A percentile compares a stretch with the other conserved stretches of the same genome.
Conservation (phyloP, 2,888 invertebrate species). For the Carabus problematicus region DNA sequence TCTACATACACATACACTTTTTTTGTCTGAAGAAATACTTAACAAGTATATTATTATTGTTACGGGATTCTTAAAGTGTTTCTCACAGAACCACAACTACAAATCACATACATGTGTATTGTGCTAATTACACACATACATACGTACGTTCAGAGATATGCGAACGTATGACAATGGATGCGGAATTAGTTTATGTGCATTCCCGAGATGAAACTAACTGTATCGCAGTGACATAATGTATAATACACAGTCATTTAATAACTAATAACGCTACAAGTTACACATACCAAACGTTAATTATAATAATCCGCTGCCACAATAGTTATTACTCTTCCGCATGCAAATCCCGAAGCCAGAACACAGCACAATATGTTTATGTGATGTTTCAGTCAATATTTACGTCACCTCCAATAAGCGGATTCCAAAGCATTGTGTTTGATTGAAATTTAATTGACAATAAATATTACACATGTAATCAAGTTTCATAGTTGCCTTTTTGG, state of each 20-base stretch:
- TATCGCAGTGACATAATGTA: background rate
- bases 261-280: conserved; percentile 15
- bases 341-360: background rate
- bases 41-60: too few relatives aligned
- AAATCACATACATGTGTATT: too few relatives aligned
- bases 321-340: background rate
- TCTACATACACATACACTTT: too few relatives aligned
- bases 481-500: background rate
- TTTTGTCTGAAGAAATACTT: too few relatives aligned
- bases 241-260: conserved; percentile 13
- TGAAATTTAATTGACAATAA: background rate
- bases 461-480: background rate
- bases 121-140: too few relatives aligned
- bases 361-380: too few relatives aligned
- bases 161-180: too few relatives aligned
- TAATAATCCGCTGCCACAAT: background rate
- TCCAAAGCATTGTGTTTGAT: background rate
- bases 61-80: too few relatives aligned
- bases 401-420: background rate
- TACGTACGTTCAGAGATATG: too few relatives aligned
- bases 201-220: too few relatives aligned
- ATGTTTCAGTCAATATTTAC: background rate
- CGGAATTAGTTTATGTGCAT: too few relatives aligned
- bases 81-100: too few relatives aligned
- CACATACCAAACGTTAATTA: conserved; percentile 9